Evolutionary conservation across 1,140 invertebrate genomes (phyloP).

Genomic region (Dreissena rostriformis): DNA sequence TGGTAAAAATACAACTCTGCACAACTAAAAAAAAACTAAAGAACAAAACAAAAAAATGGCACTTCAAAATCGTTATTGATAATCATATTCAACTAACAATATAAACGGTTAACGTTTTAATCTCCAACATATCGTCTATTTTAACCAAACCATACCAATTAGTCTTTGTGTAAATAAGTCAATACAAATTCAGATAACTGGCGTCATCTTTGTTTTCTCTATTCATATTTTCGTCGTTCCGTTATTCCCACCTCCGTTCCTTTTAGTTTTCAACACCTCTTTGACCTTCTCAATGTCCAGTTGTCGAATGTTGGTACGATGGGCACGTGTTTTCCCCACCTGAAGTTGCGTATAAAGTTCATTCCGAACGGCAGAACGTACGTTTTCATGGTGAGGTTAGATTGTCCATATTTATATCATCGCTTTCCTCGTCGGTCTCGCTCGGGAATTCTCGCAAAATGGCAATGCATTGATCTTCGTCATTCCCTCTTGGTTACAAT

Average conservation of each 20-base stretch:
- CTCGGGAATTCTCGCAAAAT: slow-evolving; percentile 41
- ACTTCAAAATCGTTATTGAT: too few species aligned
- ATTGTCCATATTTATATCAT: slow-evolving; percentile 19
- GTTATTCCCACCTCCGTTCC: background rate
- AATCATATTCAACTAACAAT: too few species aligned
- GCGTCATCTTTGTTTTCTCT: too few species aligned
- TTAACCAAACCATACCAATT: too few species aligned
- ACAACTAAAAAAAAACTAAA: too few species aligned
- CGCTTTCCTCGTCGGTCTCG: background rate
- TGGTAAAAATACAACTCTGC: too few species aligned
- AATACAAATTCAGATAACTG: too few species aligned
- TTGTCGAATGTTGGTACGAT: slow-evolving; percentile 24
- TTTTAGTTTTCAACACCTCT: slow-evolving; percentile 8
- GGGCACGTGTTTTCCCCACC: slow-evolving; percentile 24
- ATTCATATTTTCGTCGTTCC: slow-evolving; percentile 3
- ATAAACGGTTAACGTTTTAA: too few species aligned
- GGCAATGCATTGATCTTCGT: slow-evolving; percentile 38
- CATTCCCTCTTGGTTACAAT: slow-evolving; percentile 11
- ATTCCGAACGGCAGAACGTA: slow-evolving; percentile 48
- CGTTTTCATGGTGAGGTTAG: slow-evolving; percentile 23
- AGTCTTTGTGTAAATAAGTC: too few species aligned
- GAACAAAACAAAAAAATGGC: too few species aligned
- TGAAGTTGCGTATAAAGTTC: slow-evolving; percentile 20
- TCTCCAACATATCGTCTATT: too few species aligned
- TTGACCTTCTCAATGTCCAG: background rate